Percentiles rank a stretch among this genome's conserved stretches.
These are phyloP conservation scores for Madoqua kirkii DNA, from an alignment of 2,113 vertebrate species.

Conservation along the genomic window DNA sequence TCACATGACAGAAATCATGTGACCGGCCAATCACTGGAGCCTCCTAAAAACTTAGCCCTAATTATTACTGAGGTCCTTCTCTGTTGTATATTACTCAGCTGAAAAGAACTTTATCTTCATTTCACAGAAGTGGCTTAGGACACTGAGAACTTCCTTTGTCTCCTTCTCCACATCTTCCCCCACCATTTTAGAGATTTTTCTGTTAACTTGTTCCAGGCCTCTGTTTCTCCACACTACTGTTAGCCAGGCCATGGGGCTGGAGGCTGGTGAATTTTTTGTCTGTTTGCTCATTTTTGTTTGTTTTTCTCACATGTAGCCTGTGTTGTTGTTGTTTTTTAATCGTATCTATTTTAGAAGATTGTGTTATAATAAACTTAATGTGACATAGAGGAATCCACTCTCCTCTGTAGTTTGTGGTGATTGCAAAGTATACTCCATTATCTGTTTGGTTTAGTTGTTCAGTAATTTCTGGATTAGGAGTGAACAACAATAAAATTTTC, in stretches of 20 bases:
- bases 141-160: neutral
- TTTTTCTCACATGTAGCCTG: neutral
- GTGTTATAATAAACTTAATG: neutral
- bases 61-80: neutral
- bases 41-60: conserved; percentile 1
- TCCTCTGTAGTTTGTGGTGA: conserved; percentile 1
- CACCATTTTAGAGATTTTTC: neutral
- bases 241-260: neutral
- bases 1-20: neutral
- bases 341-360: neutral
- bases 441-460: conserved; percentile 18
- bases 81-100: neutral
- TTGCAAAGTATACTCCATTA: neutral
- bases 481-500: neutral
- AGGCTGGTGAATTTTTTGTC: neutral
- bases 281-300: neutral
- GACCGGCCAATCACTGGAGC: neutral
- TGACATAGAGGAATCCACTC: neutral
- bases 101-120: neutral
- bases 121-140: neutral
- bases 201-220: neutral
- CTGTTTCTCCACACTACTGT: neutral
- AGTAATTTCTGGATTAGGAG: neutral
- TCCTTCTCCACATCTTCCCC: neutral
- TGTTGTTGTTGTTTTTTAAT: neutral